A percentile compares a stretch with the other conserved stretches of the same genome.
Conservation (phyloP, 2,888 invertebrate genomes). For the Timema podura region DNA sequence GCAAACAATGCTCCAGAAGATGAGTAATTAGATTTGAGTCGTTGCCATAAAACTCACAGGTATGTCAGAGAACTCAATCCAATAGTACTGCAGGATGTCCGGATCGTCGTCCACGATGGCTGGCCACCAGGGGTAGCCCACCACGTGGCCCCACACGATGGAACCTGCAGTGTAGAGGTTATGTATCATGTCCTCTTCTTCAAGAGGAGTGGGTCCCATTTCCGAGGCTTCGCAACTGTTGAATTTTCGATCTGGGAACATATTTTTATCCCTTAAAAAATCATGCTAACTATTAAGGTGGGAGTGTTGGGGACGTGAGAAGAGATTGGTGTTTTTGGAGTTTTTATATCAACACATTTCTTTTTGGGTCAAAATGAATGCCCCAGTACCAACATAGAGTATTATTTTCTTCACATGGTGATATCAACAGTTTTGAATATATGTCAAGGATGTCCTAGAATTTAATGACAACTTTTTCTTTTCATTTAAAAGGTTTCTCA, state of each 20-base stretch:
- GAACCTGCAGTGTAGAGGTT: constrained; percentile 60
- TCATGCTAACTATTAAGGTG: too few species aligned
- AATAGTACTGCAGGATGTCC: constrained; percentile 56
- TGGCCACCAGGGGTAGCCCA: constrained; percentile 68
- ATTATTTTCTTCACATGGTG: too few species aligned
- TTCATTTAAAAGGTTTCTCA: too few species aligned
- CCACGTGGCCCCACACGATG: constrained; percentile 59
- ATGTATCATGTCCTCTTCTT: constrained; percentile 54
- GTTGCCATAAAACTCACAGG: constrained; percentile 45
- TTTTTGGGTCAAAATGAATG: not conserved
- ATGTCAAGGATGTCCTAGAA: too few species aligned
- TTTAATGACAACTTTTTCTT: too few species aligned
- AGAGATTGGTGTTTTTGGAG: not conserved
- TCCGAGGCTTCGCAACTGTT: constrained; percentile 54
- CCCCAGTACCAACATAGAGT: too few species aligned
- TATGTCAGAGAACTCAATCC: constrained; percentile 53
- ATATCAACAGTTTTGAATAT: too few species aligned
- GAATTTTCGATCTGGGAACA: constrained; percentile 44
- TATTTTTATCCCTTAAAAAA: not conserved
- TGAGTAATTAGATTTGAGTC: too few species aligned
- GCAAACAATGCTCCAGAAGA: too few species aligned
- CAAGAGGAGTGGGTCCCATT: constrained; percentile 44
- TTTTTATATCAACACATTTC: not conserved
- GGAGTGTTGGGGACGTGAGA: not conserved
- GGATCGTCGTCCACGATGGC: constrained; percentile 67